A percentile compares a stretch with the other conserved stretches of the same genome.
Evolutionary conservation across 2,113 vertebrate species (phyloP).

Genomic region (Strix aluco): DNA sequence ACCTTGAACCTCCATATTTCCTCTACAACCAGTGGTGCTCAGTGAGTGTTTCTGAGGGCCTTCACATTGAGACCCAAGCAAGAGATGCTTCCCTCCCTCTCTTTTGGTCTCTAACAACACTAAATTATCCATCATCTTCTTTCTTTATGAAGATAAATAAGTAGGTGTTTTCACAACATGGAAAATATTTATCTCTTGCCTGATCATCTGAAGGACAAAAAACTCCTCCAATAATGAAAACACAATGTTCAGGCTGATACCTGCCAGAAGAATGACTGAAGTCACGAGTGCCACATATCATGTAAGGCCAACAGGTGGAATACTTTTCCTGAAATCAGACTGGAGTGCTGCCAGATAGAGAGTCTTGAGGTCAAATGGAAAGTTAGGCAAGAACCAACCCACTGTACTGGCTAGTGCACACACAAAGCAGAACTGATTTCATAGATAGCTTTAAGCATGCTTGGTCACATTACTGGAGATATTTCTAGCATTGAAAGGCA

Average conservation of each 20-base stretch:
- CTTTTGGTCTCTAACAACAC: not conserved
- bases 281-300: not conserved
- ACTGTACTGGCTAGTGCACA: not conserved
- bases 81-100: not conserved
- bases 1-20: not conserved
- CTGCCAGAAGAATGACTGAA: not conserved
- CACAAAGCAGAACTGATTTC: not conserved
- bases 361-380: not conserved
- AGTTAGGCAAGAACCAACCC: not conserved
- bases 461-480: not conserved
- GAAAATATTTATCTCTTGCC: not conserved
- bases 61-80: not conserved
- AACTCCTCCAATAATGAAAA: not conserved
- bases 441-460: not conserved
- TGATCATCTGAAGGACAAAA: not conserved
- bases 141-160: not conserved
- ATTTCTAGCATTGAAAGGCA: not conserved
- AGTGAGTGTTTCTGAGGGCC: not conserved
- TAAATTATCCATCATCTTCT: not conserved
- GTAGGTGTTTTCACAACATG: not conserved
- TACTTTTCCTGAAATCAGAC: not conserved
- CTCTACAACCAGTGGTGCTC: not conserved
- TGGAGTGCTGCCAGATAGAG: not conserved
- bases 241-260: not conserved
- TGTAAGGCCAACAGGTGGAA: not conserved